Evolutionary conservation across 2,113 vertebrate genomes (phyloP).

Genomic region (Gyps fulvus): DNA sequence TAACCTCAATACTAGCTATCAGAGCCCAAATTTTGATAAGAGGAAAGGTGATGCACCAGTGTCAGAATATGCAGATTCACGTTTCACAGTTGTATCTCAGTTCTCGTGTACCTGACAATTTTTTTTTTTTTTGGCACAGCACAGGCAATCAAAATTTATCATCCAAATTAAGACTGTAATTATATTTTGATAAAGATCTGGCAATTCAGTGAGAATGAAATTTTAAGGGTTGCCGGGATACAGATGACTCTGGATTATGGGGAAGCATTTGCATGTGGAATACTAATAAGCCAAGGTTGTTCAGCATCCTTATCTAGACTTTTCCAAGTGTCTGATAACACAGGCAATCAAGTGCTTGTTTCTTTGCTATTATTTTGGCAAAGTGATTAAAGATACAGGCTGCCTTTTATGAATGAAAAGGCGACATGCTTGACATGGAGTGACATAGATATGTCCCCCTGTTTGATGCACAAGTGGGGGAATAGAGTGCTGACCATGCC

Average conservation of each 20-base stretch:
- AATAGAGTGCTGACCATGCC: conserved; percentile 6
- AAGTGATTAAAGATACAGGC: conserved; percentile 71
- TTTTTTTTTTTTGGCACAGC: conserved; percentile 63
- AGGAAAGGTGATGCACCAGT: not conserved
- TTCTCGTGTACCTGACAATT: conserved; percentile 56
- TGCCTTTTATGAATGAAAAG: conserved; percentile 75
- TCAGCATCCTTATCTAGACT: conserved; percentile 77
- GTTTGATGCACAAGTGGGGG: not conserved
- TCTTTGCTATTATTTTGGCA: conserved; percentile 73
- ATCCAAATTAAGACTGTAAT: conserved; percentile 84
- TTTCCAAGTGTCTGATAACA: conserved; percentile 74
- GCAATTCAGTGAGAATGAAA: conserved; percentile 83
- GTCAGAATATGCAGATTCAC: conserved; percentile 34
- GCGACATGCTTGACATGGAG: not conserved
- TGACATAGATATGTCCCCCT: conserved; percentile 26
- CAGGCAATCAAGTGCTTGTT: conserved; percentile 71
- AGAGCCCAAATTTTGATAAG: not conserved
- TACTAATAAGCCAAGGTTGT: conserved; percentile 76
- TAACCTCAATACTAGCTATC: not conserved
- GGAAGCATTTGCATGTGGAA: conserved; percentile 78
- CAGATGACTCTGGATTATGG: conserved; percentile 84
- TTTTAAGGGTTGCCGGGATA: conserved; percentile 89
- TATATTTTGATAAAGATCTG: conserved; percentile 86
- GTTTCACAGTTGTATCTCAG: conserved; percentile 51
- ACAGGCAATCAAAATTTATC: conserved; percentile 78